phyloP scores from a whole-genome alignment of 2,888 invertebrate genomes.

The Agonopterix arenella region DNA sequence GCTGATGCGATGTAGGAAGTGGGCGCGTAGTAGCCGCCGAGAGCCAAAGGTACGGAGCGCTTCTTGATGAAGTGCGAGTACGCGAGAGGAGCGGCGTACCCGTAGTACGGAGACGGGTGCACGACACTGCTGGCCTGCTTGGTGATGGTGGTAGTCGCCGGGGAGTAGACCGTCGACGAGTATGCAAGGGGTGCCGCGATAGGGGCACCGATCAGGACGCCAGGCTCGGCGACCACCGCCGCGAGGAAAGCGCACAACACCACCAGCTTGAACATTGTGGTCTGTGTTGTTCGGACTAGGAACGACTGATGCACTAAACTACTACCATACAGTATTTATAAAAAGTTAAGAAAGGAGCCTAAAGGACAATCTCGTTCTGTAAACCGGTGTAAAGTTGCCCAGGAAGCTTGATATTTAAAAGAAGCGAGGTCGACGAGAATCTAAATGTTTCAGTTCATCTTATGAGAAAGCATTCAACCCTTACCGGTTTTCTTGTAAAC shows the following conservation, averaged over 20 bases:
- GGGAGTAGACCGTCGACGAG: slow-evolving; percentile 29
- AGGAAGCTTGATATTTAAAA: slow-evolving; percentile 63
- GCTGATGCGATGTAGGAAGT: slow-evolving; percentile 10
- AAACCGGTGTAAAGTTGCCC: slow-evolving; percentile 58
- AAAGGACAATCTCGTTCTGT: slow-evolving; percentile 56
- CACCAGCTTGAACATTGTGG: slow-evolving; percentile 71
- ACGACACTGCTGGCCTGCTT: slow-evolving; percentile 61
- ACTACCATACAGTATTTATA: slow-evolving; percentile 48
- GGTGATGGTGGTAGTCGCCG: slow-evolving; percentile 47
- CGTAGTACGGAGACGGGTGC: slow-evolving; percentile 49
- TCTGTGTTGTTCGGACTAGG: slow-evolving; percentile 52
- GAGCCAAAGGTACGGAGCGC: slow-evolving; percentile 22
- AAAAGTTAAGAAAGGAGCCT: slow-evolving; percentile 40
- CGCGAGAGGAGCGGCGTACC: slow-evolving; percentile 32
- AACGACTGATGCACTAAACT: slow-evolving; percentile 50
- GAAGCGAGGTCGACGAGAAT: slow-evolving; percentile 46
- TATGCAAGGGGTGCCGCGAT: slow-evolving; percentile 29
- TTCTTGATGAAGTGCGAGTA: slow-evolving; percentile 47
- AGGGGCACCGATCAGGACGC: slow-evolving; percentile 15
- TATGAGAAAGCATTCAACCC: slow-evolving; percentile 9
- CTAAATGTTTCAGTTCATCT: slow-evolving; percentile 30
- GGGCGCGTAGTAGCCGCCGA: slow-evolving; percentile 17
- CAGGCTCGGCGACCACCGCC: slow-evolving; percentile 63
- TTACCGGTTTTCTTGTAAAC: neutral
- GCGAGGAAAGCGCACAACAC: slow-evolving; percentile 79